These are phyloP conservation scores for Salticus scenicus DNA, from an alignment of 2,888 invertebrate species.

Conservation along the genomic window DNA sequence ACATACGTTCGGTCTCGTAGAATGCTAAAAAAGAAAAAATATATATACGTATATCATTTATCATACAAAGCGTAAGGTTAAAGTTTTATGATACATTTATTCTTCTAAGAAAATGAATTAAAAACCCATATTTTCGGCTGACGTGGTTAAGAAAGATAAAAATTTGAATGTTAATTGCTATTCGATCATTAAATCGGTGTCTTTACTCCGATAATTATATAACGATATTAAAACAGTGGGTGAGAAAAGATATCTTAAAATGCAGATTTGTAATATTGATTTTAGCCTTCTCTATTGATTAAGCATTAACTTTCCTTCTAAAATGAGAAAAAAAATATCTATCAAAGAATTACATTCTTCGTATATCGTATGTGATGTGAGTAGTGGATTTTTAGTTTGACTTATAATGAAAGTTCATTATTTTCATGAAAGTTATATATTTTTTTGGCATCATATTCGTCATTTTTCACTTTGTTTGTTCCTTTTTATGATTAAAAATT, in stretches of 20 bases:
- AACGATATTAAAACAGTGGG: slow-evolving; percentile 68
- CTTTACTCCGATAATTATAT: slow-evolving; percentile 68
- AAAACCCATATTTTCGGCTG: slow-evolving; percentile 34
- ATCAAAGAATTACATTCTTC: slow-evolving; percentile 32
- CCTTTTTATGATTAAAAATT: too few species aligned
- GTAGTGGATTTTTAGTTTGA: slow-evolving; percentile 51
- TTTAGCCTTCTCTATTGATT: slow-evolving; percentile 57
- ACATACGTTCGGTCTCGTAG: too few species aligned
- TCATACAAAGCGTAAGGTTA: too few species aligned
- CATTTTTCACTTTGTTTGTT: too few species aligned
- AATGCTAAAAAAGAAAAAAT: too few species aligned
- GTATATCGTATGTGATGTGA: slow-evolving; percentile 26
- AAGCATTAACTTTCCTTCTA: slow-evolving; percentile 63
- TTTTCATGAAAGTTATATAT: slow-evolving; percentile 43
- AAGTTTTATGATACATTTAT: too few species aligned
- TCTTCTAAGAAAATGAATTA: too few species aligned
- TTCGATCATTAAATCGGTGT: slow-evolving; percentile 69
- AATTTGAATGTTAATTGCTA: slow-evolving; percentile 61
- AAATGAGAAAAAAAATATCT: slow-evolving; percentile 36
- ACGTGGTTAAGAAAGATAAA: slow-evolving; percentile 23
- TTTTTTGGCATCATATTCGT: slow-evolving; percentile 30
- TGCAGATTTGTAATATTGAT: slow-evolving; percentile 67
- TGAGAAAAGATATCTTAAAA: slow-evolving; percentile 66
- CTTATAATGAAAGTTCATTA: slow-evolving; percentile 60
- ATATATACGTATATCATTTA: too few species aligned